Conservation (phyloP, 2,113 vertebrate genomes). For the Pseudolaguvia tuberculata region DNA sequence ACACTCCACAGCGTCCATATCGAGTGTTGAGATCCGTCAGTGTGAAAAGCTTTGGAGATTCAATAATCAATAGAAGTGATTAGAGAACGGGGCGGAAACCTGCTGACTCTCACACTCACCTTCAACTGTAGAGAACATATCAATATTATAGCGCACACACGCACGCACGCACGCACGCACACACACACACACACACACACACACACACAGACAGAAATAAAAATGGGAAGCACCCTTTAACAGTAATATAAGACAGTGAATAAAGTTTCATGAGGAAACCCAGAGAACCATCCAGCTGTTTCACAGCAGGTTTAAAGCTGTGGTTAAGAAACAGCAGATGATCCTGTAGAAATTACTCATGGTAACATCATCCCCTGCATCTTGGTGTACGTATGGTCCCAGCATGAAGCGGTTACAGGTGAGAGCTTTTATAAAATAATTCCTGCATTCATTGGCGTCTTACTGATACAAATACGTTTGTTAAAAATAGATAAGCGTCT, state of each 20-base stretch:
- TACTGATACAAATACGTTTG: not conserved
- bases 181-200: constrained; percentile 59
- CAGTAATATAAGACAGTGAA: not conserved
- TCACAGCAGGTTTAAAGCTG: constrained; percentile 11
- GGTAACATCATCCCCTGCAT: not conserved
- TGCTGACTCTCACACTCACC: constrained; percentile 61
- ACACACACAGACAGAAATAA: constrained; percentile 60
- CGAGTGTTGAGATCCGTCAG: constrained; percentile 59
- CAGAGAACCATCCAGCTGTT: not conserved
- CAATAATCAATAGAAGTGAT: constrained; percentile 71
- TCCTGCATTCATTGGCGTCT: not conserved
- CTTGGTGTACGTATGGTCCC: not conserved
- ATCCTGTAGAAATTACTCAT: not conserved
- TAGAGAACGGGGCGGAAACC: constrained; percentile 55
- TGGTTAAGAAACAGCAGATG: constrained; percentile 1
- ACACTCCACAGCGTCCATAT: constrained; percentile 48
- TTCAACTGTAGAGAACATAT: constrained; percentile 51
- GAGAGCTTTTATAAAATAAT: not conserved
- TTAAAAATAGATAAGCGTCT: not conserved
- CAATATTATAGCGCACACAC: constrained; percentile 47
- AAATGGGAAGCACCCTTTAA: too few relatives aligned
- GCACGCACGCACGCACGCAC: too few relatives aligned
- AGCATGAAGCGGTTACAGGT: not conserved
- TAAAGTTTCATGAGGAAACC: not conserved
- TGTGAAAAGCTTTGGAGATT: constrained; percentile 51